Evolutionary conservation across 2,888 invertebrate genomes (phyloP), one percentile per base, ranked within the genome.

Genomic region (Antitype chi): DNA sequence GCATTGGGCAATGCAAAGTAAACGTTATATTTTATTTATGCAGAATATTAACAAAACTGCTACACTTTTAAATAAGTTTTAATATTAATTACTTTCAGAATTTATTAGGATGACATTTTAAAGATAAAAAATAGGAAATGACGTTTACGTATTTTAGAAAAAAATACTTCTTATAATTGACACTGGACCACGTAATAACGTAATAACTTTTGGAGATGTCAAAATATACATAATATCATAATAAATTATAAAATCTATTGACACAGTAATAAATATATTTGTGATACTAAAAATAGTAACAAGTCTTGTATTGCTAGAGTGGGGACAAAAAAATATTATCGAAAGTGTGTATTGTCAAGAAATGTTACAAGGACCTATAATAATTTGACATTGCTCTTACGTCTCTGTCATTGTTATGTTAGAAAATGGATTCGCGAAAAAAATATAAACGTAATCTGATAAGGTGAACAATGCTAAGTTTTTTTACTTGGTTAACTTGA

Each of bases 321-420:
- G 47, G 57, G 47, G 38, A 71, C 78, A 82, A 89, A 88, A 76
- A 89, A 89, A 81, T 83, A 85, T 85, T 86, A 90, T 92, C 86
- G 93, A 94, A 94, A 94, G 93, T 92, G 90, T 86, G 82, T 87
- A 88, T 89, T 87, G 90, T 93, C 92, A 93, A 92, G 91, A 95
- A 93, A 88, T 88, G 90, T 91, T 91, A 94, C 95, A 95, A 95
- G 95, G 95, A 93, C 91, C 81, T 78, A 79, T 81, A 77, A 82
- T 80, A 77, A 82, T 80, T 79, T 83, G 91, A 88, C 90, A 91
- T 91, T 90, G 91, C 87, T 85, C 80, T 84, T 68, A 79, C 76
- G 67, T 70, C 69, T 70, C 70, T 74, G 74, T 57, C 74, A 76
- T 77, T 86, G 76, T 83, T 78, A 81, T 64, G 74, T 74, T 82